Conservation (phyloP, 2,888 invertebrate species). For the Parnassius orleans region DNA sequence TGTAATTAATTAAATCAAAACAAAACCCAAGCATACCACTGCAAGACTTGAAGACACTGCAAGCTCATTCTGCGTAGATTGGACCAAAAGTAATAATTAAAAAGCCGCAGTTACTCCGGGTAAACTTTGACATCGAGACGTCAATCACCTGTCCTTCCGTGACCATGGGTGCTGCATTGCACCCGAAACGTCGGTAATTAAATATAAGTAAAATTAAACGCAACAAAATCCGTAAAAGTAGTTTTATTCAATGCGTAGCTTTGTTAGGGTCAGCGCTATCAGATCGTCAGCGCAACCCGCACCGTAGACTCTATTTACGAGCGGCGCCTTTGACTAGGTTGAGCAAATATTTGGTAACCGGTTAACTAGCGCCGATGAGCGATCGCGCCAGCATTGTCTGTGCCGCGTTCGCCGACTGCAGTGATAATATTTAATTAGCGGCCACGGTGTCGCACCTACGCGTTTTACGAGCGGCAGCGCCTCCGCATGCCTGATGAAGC, state of each 20-base stretch:
- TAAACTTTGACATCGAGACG: no score
- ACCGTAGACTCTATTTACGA: conserved; percentile 52
- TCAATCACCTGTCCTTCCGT: no score
- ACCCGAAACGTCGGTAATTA: no score
- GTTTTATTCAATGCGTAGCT: background rate
- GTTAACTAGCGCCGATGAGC: conserved; percentile 73
- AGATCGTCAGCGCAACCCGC: conserved; percentile 52
- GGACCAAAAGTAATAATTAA: no score
- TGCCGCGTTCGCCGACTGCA: conserved; percentile 53
- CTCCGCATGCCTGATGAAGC: conserved; percentile 51
- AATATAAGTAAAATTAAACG: no score
- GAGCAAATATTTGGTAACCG: conserved; percentile 73
- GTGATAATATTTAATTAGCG: conserved; percentile 80
- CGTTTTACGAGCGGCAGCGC: conserved; percentile 26
- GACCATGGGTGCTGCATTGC: no score
- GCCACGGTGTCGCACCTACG: conserved; percentile 70
- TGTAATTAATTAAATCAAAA: no score
- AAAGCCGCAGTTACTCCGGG: no score
- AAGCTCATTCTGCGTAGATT: no score
- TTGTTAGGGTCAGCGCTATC: conserved; percentile 48
- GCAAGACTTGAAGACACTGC: no score
- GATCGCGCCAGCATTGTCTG: conserved; percentile 71
- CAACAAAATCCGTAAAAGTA: no score
- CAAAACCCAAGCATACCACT: no score
- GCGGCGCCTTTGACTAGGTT: conserved; percentile 71